A percentile compares a stretch with the other conserved stretches of the same genome.
Evolutionary conservation across 2,113 vertebrate genomes (phyloP).

Genomic region (Microtus richardsoni): DNA sequence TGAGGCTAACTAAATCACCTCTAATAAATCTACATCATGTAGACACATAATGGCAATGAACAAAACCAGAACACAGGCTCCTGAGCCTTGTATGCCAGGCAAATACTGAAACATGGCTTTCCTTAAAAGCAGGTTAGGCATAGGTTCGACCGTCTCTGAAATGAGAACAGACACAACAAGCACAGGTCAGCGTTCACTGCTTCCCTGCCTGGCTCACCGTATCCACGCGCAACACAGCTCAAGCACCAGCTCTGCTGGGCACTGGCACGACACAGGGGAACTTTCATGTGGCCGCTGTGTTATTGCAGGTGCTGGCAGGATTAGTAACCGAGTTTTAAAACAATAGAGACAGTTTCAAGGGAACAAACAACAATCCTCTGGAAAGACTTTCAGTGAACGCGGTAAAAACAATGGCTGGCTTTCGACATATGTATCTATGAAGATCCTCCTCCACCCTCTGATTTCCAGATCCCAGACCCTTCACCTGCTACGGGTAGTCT

Average conservation of each 20-base stretch:
- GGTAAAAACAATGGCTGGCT: conserved; percentile 1
- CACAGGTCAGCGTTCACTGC: background rate
- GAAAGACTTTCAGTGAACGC: conserved; percentile 29
- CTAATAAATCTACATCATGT: conserved; percentile 54
- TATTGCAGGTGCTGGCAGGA: background rate
- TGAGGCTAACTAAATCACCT: conserved; percentile 63
- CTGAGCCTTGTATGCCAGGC: background rate
- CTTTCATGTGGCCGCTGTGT: background rate
- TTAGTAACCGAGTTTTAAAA: conserved; percentile 41
- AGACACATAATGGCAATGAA: conserved; percentile 45
- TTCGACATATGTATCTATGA: background rate
- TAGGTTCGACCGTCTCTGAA: background rate
- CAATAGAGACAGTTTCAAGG: background rate
- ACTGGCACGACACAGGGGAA: background rate
- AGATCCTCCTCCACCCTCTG: background rate
- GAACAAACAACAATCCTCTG: conserved; percentile 16
- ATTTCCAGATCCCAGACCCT: conserved; percentile 28
- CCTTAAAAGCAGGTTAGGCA: conserved; percentile 43
- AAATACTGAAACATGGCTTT: conserved; percentile 21
- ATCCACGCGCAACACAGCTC: background rate
- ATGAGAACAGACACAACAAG: background rate
- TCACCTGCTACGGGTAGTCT: background rate
- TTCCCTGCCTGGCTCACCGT: background rate
- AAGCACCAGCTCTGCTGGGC: background rate
- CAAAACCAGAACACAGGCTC: conserved; percentile 52